Conservation (phyloP, 2,113 vertebrate species). For the Gallinago undulata region DNA sequence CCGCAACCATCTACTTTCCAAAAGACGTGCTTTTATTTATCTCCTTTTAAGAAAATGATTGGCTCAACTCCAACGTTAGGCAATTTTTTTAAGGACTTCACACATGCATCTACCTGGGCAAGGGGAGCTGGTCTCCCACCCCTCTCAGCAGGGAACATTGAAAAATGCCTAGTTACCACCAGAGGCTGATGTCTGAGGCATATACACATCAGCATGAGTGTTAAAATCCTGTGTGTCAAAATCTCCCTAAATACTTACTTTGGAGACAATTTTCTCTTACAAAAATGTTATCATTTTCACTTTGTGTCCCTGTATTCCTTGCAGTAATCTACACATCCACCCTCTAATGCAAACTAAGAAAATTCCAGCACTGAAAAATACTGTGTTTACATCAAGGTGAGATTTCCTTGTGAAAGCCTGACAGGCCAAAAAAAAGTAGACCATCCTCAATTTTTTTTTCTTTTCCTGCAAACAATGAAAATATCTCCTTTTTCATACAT, state of each 20-base stretch:
- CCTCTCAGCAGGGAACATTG: background rate
- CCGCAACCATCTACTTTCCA: background rate
- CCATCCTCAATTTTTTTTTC: background rate
- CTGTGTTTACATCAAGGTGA: background rate
- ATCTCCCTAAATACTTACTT: background rate
- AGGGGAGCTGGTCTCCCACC: background rate
- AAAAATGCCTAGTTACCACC: background rate
- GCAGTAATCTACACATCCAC: background rate
- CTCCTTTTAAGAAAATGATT: background rate
- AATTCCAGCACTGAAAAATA: background rate
- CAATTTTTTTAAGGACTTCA: background rate
- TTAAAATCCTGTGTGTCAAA: background rate
- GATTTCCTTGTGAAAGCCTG: background rate
- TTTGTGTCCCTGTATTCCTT: background rate
- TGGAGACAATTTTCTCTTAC: background rate
- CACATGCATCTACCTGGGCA: background rate
- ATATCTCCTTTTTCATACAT: background rate
- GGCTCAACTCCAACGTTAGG: background rate
- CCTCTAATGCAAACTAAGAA: background rate
- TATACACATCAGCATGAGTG: background rate
- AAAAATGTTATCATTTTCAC: background rate
- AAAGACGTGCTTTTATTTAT: conserved; percentile 10
- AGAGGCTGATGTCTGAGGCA: background rate
- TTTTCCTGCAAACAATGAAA: background rate
- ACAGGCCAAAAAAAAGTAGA: background rate